Base-by-base conservation (phyloP, 1,140 invertebrate species). In the Aricia agestis region DNA sequence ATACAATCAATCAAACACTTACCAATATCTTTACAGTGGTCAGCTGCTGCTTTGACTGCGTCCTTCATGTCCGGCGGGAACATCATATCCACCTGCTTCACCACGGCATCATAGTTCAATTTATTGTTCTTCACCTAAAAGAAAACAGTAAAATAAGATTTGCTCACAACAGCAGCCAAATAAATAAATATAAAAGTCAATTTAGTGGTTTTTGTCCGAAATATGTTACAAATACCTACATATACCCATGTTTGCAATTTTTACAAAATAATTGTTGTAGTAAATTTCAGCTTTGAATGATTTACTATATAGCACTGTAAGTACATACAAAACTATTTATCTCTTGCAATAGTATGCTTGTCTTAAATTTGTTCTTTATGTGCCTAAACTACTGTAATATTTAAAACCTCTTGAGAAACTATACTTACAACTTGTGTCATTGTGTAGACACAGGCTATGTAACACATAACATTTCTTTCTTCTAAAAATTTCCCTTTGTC, bases 61-160 rank as follows among this genome's bases (percentile, higher is more conserved):
- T 80, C 79, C 58, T 75, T 83, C 82, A 88, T 81, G 18, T 90
- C 87, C 0, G 74, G 73, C 10, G 88, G 88, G 72, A 86, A 88
- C 87, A 90, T 89, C 69, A 86, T 71, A 73, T 90, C 88, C 0
- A 89, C 81, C 78, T 89, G 86, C 36, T 89, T 90, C 13, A 89
- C 75, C 6, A 85, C 70, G 1, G 86, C 85, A 10, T 90, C 88
- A 66, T 86, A 82, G 31, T 66, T 85, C 52, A 89, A 31, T 59
- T 89, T 90, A 72, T 89, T 87, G 59, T 89, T 89, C 72, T 89
- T 89, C 41, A 89, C 75, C 86, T 86, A 69, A 13, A 72, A 74
- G 69, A 13, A 72, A 74, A 70, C 31, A 6, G 13, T 6, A 52
- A 7, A 36, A 36, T 36, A 36, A 6, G 6, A 36, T 7, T 9